Conservation (phyloP, 2,888 invertebrate species). For the Papilio demoleus region DNA sequence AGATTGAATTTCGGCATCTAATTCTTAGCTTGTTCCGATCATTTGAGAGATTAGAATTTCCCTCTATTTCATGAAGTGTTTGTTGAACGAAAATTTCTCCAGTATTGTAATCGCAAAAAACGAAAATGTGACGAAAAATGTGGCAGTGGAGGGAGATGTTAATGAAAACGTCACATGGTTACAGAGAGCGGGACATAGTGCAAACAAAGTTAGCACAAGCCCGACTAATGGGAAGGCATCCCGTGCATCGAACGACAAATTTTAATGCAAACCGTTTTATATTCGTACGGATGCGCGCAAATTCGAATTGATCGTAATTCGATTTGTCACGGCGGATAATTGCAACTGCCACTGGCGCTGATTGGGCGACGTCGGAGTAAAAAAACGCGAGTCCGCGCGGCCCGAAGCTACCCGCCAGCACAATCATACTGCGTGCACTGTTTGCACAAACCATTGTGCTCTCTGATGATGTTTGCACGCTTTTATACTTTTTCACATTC, state of each 20-base stretch:
- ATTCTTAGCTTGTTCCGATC: too few relatives aligned
- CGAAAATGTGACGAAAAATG: conserved; percentile 59
- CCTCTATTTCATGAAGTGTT: too few relatives aligned
- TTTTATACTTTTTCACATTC: conserved; percentile 61
- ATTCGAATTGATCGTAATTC: conserved; percentile 84
- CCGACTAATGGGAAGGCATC: conserved; percentile 81
- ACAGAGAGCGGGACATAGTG: conserved; percentile 57
- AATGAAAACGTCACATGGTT: conserved; percentile 61
- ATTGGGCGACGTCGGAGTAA: conserved; percentile 74
- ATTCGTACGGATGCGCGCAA: conserved; percentile 82
- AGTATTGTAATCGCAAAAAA: conserved; percentile 49
- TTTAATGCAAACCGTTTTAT: conserved; percentile 84
- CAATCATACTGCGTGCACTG: conserved; percentile 75
- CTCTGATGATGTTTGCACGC: conserved; percentile 78
- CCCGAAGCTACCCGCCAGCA: conserved; percentile 51
- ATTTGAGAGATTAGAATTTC: too few relatives aligned
- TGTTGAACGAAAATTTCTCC: neutral
- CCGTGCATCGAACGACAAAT: conserved; percentile 80
- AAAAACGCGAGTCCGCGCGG: conserved; percentile 64
- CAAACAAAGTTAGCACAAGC: conserved; percentile 73
- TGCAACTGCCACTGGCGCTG: conserved; percentile 83
- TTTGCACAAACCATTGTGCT: conserved; percentile 67
- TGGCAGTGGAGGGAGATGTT: conserved; percentile 54
- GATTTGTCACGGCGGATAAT: conserved; percentile 81
- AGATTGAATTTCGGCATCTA: too few relatives aligned